A percentile compares a stretch with the other conserved stretches of the same genome.
Evolutionary conservation across 1,140 invertebrate species (phyloP).

Genomic region (Cryptotermes secundus): DNA sequence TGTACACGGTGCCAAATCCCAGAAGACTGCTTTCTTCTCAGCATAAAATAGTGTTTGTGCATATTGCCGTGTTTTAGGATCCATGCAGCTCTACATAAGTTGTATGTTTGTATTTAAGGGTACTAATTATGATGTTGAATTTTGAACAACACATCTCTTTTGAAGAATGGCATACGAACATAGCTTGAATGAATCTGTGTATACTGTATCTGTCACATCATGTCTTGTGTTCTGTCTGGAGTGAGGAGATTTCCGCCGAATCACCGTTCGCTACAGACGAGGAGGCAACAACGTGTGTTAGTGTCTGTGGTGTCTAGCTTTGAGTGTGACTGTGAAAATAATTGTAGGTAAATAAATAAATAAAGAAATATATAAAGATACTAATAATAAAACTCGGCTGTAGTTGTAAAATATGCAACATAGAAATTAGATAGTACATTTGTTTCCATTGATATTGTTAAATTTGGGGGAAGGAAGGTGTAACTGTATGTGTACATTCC

Average conservation of each 20-base stretch:
- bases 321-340: slow-evolving; percentile 28
- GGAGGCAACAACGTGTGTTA: background rate
- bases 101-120: background rate
- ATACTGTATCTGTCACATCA: background rate
- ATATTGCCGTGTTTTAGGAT: background rate
- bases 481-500: slow-evolving; percentile 31
- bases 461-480: slow-evolving; percentile 2
- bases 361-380: too few species aligned
- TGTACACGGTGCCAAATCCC: too few species aligned
- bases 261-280: background rate
- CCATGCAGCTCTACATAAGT: background rate
- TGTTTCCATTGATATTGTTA: slow-evolving; percentile 28
- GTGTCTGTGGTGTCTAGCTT: slow-evolving; percentile 33
- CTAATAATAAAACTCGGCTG: slow-evolving; percentile 29
- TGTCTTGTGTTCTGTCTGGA: slow-evolving; percentile 5
- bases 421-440: slow-evolving; percentile 26
- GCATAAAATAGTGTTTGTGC: too few species aligned
- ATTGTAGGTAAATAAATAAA: slow-evolving; percentile 23
- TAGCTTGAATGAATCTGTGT: slow-evolving; percentile 21
- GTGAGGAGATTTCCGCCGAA: background rate
- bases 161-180: background rate
- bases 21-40: too few species aligned
- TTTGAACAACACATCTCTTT: slow-evolving; percentile 25
- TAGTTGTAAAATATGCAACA: slow-evolving; percentile 31
- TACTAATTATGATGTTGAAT: background rate